Conservation (phyloP, 2,888 invertebrate species). For the Pasiphila rectangulata region DNA sequence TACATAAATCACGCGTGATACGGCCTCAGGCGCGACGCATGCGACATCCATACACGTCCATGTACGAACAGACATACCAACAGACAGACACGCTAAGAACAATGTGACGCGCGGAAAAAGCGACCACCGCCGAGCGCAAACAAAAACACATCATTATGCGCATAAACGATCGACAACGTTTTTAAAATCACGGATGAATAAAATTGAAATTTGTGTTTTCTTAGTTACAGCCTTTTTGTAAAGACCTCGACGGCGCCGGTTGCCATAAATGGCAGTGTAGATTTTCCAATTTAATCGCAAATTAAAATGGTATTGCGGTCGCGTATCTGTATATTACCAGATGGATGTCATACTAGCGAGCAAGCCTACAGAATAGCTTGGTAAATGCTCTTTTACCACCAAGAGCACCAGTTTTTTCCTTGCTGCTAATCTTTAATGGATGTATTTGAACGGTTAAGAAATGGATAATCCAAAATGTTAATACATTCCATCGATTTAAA, state of each 20-base stretch:
- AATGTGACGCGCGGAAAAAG: conserved; percentile 71
- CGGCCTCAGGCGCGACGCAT: conserved; percentile 31
- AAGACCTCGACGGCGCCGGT: conserved; percentile 57
- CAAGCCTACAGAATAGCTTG: conserved; percentile 30
- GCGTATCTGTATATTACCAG: too few species aligned
- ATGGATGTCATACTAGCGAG: too few species aligned
- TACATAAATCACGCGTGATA: conserved; percentile 66
- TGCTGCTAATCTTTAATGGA: background rate
- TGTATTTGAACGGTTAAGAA: conserved; percentile 1
- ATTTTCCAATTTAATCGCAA: conserved; percentile 69
- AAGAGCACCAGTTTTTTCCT: conserved; percentile 32
- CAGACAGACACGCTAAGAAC: conserved; percentile 58
- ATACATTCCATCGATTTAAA: conserved; percentile 35
- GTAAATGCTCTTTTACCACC: conserved; percentile 48
- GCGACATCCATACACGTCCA: conserved; percentile 31
- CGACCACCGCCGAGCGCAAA: conserved; percentile 65
- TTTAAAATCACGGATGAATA: conserved; percentile 67
- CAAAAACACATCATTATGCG: conserved; percentile 75
- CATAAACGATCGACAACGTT: conserved; percentile 59
- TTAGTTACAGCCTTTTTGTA: conserved; percentile 65
- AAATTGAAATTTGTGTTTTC: conserved; percentile 79
- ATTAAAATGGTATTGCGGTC: conserved; percentile 48
- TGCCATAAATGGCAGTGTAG: conserved; percentile 69
- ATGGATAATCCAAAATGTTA: conserved; percentile 36
- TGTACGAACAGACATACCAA: too few species aligned